These are phyloP conservation scores for Anthoptus insignis DNA, from an alignment of 2,888 invertebrate species.

Conservation along the genomic window DNA sequence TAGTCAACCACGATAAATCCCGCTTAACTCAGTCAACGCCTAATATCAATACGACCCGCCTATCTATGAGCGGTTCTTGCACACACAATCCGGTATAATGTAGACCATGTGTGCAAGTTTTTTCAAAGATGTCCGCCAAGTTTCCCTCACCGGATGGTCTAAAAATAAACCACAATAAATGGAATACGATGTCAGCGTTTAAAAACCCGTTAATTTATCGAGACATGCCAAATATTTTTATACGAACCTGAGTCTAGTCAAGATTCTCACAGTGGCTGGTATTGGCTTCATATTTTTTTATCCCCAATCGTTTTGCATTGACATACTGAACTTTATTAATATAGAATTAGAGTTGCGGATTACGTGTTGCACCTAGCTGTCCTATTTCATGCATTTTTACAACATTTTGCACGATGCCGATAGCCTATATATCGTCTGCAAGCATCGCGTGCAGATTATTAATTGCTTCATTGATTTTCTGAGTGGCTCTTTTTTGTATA, in stretches of 20 bases:
- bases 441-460: slow-evolving; percentile 61
- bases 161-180: slow-evolving; percentile 20
- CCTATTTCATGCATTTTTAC: slow-evolving; percentile 41
- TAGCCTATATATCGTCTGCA: slow-evolving; percentile 37
- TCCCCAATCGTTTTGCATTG: background rate
- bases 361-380: background rate
- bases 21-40: too few relatives aligned
- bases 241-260: slow-evolving; percentile 42
- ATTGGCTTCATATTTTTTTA: slow-evolving; percentile 20
- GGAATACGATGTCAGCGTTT: slow-evolving; percentile 13
- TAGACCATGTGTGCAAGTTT: background rate
- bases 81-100: too few relatives aligned
- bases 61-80: background rate
- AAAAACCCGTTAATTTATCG: slow-evolving; percentile 50
- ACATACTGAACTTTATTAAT: slow-evolving; percentile 24
- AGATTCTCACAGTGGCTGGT: slow-evolving; percentile 55
- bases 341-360: slow-evolving; percentile 11
- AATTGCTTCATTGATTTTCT: slow-evolving; percentile 69
- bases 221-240: slow-evolving; percentile 52
- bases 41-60: too few relatives aligned
- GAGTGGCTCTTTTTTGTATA: slow-evolving; percentile 42
- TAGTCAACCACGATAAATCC: too few relatives aligned
- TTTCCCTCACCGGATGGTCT: slow-evolving; percentile 3
- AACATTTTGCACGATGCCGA: slow-evolving; percentile 37
- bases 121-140: background rate